phyloP scores from a whole-genome alignment of 2,888 invertebrate genomes.

The Cremastinae sp. region DNA sequence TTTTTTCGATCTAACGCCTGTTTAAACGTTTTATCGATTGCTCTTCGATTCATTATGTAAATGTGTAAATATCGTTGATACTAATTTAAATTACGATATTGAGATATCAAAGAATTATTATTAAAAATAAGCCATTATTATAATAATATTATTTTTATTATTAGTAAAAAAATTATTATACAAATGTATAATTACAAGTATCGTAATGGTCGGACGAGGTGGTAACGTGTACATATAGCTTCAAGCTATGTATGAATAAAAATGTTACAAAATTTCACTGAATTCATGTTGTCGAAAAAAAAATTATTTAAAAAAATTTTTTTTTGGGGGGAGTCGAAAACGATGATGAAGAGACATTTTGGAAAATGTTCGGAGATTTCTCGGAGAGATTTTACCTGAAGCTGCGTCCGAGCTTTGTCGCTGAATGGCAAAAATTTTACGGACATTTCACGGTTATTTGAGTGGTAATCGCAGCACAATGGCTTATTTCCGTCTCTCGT shows the following conservation, averaged over 20 bases:
- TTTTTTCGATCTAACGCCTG: constrained; percentile 11
- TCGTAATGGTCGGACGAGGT: constrained; percentile 11
- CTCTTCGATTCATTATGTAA: constrained; percentile 46
- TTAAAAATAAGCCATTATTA: constrained; percentile 32
- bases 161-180: constrained; percentile 33
- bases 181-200: constrained; percentile 34
- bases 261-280: constrained; percentile 48
- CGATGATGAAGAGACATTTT: constrained; percentile 8
- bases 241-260: constrained; percentile 52
- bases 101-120: constrained; percentile 27
- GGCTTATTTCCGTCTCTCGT: constrained; percentile 57
- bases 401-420: constrained; percentile 38
- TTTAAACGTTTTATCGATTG: constrained; percentile 25
- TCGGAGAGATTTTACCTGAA: constrained; percentile 48
- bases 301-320: constrained; percentile 1
- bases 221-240: constrained; percentile 39
- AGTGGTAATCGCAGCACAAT: constrained; percentile 77
- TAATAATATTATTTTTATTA: constrained; percentile 40
- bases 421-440: constrained; percentile 73
- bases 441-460: constrained; percentile 78
- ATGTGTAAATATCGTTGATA: constrained; percentile 46
- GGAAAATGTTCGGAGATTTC: constrained; percentile 13
- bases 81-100: constrained; percentile 37
- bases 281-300: neutral
- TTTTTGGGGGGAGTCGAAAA: neutral